Evolutionary conservation across 2,888 invertebrate species (phyloP), one percentile per base, ranked within the genome.

Genomic region (Palloptera scutellata): DNA sequence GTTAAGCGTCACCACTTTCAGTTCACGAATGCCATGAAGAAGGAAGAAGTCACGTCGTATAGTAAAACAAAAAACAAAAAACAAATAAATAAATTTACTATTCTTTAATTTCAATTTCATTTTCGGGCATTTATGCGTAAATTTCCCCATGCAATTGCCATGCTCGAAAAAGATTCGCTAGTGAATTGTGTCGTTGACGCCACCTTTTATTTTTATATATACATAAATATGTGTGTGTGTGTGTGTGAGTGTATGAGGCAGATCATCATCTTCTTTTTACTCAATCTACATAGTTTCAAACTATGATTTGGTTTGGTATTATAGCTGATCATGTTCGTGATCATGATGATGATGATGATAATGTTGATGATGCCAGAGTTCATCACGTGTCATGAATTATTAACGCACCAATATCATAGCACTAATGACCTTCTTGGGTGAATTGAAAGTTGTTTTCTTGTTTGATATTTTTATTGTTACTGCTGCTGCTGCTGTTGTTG

Each of bases 311-410:
- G 17, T 52, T 52, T 17, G 17, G 52, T 52, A 17, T 52, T 13
- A 52, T 4, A 4, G 30, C 30, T 30, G 30, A 30, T 30, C 2
- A 30, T 4, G 30, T 30, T 30, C 3, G 6, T 30, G 30, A 30
- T 30, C 6, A 30, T 30, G 30, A 30, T 64, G 30, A 57, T 64
- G 58, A 55, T 55, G 64, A 58, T 57, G 13, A 58, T 30, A 57
- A 41, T 57, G 58, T 15, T 5, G 48, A 51, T 40, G 52, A 62
- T 63, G 53, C 53, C 30, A 55, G 57, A 64, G 66, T 69, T 69
- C 63, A 64, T n/a, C 64, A 45, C 54, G 63, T 61, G 69, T 64
- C 63, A 60, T 69, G 66, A 60, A 66, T 69, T 63, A 62, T 66
- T 41, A 61, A 69, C 60, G 59, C 60, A 69, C 57, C 20, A 42